phyloP scores from a whole-genome alignment of 2,113 vertebrate species.

The Capreolus pygargus region DNA sequence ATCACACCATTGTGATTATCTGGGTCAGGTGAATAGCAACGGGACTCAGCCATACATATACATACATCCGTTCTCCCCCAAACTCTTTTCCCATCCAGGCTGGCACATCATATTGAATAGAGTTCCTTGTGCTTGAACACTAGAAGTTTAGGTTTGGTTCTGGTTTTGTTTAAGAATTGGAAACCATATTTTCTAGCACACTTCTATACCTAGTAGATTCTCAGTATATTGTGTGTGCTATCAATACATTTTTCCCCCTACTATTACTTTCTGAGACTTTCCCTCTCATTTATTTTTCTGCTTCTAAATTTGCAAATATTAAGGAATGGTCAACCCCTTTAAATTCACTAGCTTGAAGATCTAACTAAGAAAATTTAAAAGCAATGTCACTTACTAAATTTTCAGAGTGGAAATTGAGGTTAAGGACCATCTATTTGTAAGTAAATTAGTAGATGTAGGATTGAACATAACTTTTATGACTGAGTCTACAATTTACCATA shows the following conservation, averaged over 20 bases:
- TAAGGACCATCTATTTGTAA: neutral
- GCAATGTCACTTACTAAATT: neutral
- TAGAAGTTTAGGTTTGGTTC: neutral
- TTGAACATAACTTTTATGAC: neutral
- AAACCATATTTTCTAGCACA: neutral
- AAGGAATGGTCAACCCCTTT: neutral
- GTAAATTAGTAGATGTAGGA: neutral
- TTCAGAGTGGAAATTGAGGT: neutral
- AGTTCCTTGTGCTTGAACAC: neutral
- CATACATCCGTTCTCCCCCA: neutral
- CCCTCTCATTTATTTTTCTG: neutral
- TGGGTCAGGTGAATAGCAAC: neutral
- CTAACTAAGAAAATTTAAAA: neutral
- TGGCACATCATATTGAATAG: neutral
- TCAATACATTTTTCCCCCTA: neutral
- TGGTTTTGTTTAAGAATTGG: neutral
- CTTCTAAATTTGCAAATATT: neutral
- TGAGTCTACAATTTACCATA: neutral
- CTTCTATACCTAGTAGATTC: neutral
- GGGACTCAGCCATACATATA: neutral
- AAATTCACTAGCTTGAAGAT: neutral
- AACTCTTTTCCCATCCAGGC: neutral
- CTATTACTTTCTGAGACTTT: neutral
- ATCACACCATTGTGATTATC: neutral
- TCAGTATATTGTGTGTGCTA: neutral